Conservation (phyloP, 2,113 vertebrate species). For the Brachyistius frenatus region DNA sequence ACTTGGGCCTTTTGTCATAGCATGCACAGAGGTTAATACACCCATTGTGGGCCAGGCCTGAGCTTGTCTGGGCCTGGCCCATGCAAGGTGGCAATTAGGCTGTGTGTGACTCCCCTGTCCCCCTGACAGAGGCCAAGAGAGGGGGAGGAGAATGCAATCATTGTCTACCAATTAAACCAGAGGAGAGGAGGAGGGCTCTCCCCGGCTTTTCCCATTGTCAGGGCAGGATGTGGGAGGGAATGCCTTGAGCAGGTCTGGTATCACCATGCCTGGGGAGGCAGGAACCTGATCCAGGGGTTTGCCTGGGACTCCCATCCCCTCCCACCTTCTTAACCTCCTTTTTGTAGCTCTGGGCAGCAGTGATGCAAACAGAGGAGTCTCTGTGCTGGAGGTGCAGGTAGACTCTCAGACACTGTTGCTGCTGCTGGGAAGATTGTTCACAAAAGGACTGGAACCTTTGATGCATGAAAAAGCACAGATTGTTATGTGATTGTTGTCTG, state of each 20-base stretch:
- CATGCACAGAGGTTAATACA: constrained; percentile 70
- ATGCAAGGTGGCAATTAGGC: constrained; percentile 73
- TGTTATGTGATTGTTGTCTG: neutral
- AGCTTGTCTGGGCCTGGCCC: constrained; percentile 56
- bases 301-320: constrained; percentile 40
- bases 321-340: constrained; percentile 15
- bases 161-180: constrained; percentile 76
- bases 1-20: constrained; percentile 66
- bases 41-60: constrained; percentile 57
- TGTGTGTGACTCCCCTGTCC: constrained; percentile 49
- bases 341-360: constrained; percentile 27
- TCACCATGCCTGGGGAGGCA: constrained; percentile 41
- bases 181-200: constrained; percentile 44
- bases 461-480: neutral
- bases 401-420: constrained; percentile 20
- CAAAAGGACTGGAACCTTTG: constrained; percentile 17
- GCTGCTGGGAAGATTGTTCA: constrained; percentile 32
- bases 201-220: constrained; percentile 65
- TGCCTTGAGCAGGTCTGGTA: constrained; percentile 62
- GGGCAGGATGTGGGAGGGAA: constrained; percentile 69
- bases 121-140: constrained; percentile 38
- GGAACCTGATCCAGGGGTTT: constrained; percentile 71
- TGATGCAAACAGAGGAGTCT: constrained; percentile 67
- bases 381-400: constrained; percentile 57
- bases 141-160: constrained; percentile 65